phyloP scores from a whole-genome alignment of 2,113 vertebrate species.

The Sinosuthora webbiana region DNA sequence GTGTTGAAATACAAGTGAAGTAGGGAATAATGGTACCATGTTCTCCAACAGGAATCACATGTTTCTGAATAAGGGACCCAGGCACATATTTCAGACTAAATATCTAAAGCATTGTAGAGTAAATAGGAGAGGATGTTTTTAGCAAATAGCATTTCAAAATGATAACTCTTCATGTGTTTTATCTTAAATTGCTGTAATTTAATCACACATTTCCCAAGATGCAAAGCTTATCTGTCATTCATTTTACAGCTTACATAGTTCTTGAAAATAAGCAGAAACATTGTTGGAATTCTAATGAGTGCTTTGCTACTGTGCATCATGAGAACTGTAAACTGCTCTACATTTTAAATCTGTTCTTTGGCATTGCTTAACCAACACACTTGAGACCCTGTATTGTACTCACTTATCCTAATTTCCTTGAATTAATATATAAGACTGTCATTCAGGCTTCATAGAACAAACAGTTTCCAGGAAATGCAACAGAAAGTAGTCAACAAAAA shows the following conservation, averaged over 20 bases:
- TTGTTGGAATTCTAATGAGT: not conserved
- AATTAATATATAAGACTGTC: not conserved
- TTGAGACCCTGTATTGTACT: not conserved
- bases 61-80: not conserved
- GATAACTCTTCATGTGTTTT: not conserved
- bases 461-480: not conserved
- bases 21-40: not conserved
- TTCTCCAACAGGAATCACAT: not conserved
- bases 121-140: not conserved
- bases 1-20: not conserved
- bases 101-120: not conserved
- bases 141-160: not conserved
- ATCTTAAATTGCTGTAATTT: conserved; percentile 11
- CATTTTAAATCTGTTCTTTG: conserved; percentile 9
- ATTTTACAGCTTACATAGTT: not conserved
- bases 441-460: not conserved
- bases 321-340: not conserved
- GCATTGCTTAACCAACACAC: not conserved
- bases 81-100: not conserved
- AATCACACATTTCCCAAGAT: not conserved
- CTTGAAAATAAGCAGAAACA: not conserved
- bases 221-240: not conserved
- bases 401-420: not conserved
- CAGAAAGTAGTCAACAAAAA: conserved; percentile 14
- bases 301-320: not conserved